These are phyloP conservation scores for Camelus dromedarius DNA, from an alignment of 2,113 vertebrate species.

Conservation along the genomic window DNA sequence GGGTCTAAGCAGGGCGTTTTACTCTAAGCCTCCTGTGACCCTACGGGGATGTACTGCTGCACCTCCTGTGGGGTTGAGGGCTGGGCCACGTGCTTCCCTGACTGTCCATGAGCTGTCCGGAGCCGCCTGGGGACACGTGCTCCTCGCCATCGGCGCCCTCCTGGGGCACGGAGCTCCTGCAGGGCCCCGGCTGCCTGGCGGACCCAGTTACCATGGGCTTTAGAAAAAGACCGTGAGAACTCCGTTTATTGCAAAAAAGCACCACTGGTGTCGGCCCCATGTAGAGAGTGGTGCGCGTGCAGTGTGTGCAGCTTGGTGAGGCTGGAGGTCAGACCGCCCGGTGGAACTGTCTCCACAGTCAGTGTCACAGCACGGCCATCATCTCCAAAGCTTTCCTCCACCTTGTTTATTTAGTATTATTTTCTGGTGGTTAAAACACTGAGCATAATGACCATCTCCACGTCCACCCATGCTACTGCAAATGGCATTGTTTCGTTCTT, in stretches of 20 bases:
- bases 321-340: background rate
- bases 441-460: background rate
- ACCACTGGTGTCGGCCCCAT: background rate
- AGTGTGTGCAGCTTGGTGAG: background rate
- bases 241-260: background rate
- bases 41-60: rapidly evolving
- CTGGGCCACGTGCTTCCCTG: rapidly evolving
- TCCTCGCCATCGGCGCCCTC: rapidly evolving
- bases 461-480: no score
- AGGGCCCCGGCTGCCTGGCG: background rate
- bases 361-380: rapidly evolving
- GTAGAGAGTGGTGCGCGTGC: no score
- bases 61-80: rapidly evolving
- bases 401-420: no score
- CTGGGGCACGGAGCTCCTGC: no score
- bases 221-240: rapidly evolving
- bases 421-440: background rate
- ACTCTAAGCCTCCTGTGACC: background rate
- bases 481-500: no score
- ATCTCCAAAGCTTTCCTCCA: background rate
- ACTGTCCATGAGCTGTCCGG: rapidly evolving
- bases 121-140: rapidly evolving
- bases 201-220: background rate
- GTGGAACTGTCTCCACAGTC: background rate
- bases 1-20: no score